These are phyloP conservation scores for Drosophila sechellia DNA, from an alignment of 1,140 invertebrate genomes.

Conservation along the genomic window DNA sequence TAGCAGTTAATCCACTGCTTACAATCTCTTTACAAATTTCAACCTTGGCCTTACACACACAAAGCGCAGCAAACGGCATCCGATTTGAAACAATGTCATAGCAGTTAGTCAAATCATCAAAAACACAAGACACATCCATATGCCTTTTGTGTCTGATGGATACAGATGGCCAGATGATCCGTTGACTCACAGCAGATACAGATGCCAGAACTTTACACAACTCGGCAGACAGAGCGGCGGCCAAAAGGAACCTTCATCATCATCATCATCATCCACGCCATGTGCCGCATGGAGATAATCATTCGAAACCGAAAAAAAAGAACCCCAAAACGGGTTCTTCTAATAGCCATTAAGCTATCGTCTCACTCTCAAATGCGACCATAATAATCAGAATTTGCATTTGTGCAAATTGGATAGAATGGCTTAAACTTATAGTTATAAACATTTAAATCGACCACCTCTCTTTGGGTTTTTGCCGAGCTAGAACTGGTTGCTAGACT, in stretches of 20 bases:
- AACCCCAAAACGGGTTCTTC: slow-evolving; percentile 45
- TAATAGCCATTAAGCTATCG: slow-evolving; percentile 45
- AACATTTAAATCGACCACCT: slow-evolving; percentile 72
- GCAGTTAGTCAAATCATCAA: slow-evolving; percentile 57
- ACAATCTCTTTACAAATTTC: slow-evolving; percentile 82
- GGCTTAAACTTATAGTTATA: slow-evolving; percentile 70
- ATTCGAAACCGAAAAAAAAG: slow-evolving; percentile 9
- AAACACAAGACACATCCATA: slow-evolving; percentile 7
- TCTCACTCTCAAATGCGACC: slow-evolving; percentile 3
- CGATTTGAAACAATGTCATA: slow-evolving; percentile 70
- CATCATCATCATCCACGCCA: neutral
- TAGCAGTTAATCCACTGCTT: slow-evolving; percentile 76
- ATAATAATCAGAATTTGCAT: slow-evolving; percentile 69
- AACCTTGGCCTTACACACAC: slow-evolving; percentile 76
- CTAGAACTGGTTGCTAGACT: slow-evolving; percentile 9
- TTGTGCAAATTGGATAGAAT: slow-evolving; percentile 78
- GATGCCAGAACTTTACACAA: slow-evolving; percentile 57
- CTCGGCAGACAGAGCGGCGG: slow-evolving; percentile 62
- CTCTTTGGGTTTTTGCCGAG: slow-evolving; percentile 5
- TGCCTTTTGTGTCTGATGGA: neutral
- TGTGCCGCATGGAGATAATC: slow-evolving; percentile 30
- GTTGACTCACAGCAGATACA: slow-evolving; percentile 21
- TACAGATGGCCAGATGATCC: slow-evolving; percentile 7
- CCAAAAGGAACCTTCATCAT: slow-evolving; percentile 24
- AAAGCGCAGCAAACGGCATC: slow-evolving; percentile 70